These are phyloP conservation scores for Watersipora subatra DNA, from an alignment of 1,140 invertebrate species.

Conservation along the genomic window DNA sequence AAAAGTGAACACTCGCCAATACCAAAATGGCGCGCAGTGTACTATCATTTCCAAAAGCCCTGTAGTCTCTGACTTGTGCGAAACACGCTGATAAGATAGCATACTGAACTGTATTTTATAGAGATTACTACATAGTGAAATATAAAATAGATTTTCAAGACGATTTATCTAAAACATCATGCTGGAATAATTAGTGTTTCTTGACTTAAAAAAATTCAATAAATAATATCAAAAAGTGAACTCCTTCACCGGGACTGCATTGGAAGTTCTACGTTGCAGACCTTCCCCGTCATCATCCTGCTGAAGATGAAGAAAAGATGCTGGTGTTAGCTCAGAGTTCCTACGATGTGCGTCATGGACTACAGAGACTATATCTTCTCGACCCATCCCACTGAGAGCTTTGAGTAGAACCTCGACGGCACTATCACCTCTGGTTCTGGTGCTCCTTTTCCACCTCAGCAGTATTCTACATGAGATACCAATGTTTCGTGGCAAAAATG, in stretches of 20 bases:
- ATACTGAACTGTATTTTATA: no score
- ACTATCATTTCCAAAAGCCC: no score
- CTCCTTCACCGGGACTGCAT: not conserved
- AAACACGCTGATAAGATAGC: no score
- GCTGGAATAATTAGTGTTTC: no score
- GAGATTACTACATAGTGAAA: no score
- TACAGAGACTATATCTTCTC: conserved; percentile 22
- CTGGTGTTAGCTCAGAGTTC: conserved; percentile 26
- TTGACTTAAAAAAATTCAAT: not conserved
- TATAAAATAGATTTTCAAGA: no score
- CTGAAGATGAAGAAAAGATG: conserved; percentile 14
- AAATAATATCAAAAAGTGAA: conserved; percentile 1
- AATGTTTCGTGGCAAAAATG: no score
- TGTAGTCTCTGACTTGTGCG: no score
- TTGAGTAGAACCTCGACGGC: conserved; percentile 20
- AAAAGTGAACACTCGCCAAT: no score
- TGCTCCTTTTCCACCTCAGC: conserved; percentile 33
- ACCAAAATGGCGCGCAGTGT: no score
- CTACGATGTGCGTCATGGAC: conserved; percentile 20
- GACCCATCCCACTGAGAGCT: conserved; percentile 27
- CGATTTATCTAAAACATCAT: no score
- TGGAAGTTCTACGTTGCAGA: not conserved
- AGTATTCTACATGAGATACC: conserved; percentile 18
- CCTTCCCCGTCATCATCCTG: not conserved
- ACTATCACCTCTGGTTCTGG: conserved; percentile 20